Percentiles rank a stretch among this genome's conserved stretches.
Evolutionary conservation across 2,888 invertebrate species (phyloP).

Genomic region (Zaprionus lineosus): DNA sequence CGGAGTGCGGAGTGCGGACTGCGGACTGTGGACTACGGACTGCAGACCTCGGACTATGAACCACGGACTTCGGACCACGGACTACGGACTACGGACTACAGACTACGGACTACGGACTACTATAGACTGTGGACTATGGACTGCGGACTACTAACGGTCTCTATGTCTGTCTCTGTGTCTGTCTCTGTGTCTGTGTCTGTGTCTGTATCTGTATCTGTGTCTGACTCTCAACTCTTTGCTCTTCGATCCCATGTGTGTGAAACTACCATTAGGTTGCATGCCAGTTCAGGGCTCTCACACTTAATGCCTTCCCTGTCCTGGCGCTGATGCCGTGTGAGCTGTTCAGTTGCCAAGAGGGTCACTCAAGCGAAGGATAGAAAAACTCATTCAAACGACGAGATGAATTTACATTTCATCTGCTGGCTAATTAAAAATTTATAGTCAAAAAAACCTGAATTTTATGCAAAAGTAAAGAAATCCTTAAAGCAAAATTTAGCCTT

Average conservation of each 20-base stretch:
- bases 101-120: conserved; percentile 36
- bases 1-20: not conserved
- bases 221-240: conserved; percentile 53
- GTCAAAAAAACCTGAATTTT: too few relatives aligned
- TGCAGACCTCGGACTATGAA: conserved; percentile 35
- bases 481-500: too few relatives aligned
- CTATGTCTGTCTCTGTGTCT: too few relatives aligned
- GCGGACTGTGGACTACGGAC: conserved; percentile 11
- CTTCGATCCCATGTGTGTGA: conserved; percentile 72
- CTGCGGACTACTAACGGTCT: conserved; percentile 14
- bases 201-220: not conserved
- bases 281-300: conserved; percentile 61
- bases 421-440: too few relatives aligned
- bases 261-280: conserved; percentile 70
- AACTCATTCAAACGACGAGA: not conserved
- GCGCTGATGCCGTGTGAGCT: conserved; percentile 27
- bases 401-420: not conserved
- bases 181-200: not conserved
- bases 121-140: conserved; percentile 4
- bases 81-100: conserved; percentile 7
- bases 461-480: too few relatives aligned
- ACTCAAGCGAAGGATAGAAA: not conserved
- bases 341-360: conserved; percentile 42
- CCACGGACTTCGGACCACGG: not conserved
- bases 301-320: conserved; percentile 43